Percentiles rank a stretch among this genome's conserved stretches.
phyloP scores from a whole-genome alignment of 1,140 invertebrate genomes.

The Hylaeus volcanicus region DNA sequence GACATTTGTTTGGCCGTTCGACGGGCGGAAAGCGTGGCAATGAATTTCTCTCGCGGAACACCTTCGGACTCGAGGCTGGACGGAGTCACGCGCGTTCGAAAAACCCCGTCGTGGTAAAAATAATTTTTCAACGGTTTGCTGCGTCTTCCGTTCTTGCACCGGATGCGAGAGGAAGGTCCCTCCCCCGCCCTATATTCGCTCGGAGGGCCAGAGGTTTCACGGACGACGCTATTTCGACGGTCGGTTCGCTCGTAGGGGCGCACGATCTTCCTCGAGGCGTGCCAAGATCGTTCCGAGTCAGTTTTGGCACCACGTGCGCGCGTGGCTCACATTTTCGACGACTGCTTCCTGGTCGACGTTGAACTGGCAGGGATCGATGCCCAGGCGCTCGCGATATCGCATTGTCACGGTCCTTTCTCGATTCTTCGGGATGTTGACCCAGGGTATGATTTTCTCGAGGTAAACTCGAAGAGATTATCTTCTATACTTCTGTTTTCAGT shows the following conservation, averaged over 20 bases:
- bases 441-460: too few relatives aligned
- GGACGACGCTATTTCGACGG: conserved; percentile 7
- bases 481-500: too few relatives aligned
- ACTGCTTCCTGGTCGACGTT: neutral
- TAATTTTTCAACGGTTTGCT: conserved; percentile 49
- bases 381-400: neutral
- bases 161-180: conserved; percentile 33
- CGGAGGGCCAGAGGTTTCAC: conserved; percentile 2
- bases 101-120: conserved; percentile 46
- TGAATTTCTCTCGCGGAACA: conserved; percentile 7
- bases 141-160: conserved; percentile 26
- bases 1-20: conserved; percentile 58
- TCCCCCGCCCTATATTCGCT: neutral
- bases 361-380: neutral
- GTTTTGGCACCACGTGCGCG: conserved; percentile 24
- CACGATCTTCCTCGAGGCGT: conserved; percentile 13
- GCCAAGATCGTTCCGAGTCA: conserved; percentile 21
- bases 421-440: neutral
- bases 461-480: too few relatives aligned
- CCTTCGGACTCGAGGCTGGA: neutral
- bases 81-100: neutral
- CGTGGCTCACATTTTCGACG: conserved; percentile 44
- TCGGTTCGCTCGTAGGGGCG: neutral
- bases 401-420: neutral
- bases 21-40: conserved; percentile 17